Evolutionary conservation across 2,888 invertebrate species (phyloP), one percentile per base, ranked within the genome.

Genomic region (Tiliacea citrago): DNA sequence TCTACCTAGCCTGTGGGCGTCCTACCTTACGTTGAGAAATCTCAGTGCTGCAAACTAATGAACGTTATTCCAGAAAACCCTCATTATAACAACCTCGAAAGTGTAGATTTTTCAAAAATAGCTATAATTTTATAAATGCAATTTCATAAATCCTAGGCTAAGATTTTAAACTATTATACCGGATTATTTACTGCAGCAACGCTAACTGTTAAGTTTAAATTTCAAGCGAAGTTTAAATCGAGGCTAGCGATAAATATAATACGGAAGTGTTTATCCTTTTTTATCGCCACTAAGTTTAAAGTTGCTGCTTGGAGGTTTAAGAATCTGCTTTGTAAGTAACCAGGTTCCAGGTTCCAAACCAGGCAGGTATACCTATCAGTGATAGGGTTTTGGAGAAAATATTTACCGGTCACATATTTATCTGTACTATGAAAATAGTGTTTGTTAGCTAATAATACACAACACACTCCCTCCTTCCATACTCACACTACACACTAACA

Each of bases 191-290:
- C 75, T 55, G 69, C 51, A 61, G 18, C 62, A 55, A 58, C 55
- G 75, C 83, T 68, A 66, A 62, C 68, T 66, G 47, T 49, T 51
- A 82, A 81, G 82, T 81, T 79, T 68, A 51, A 80, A 71, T 79
- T 71, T 71, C 35, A 47, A 58, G 71, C 57, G 35, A 82, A 75
- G 71, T 82, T 79, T 79, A 62, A 79, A 66, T 62, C 68, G 82
- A 35, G 53, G 75, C 49, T n/a, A 47, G 68, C 65, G 75, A 68
- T 79, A 72, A 82, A 75, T 75, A 75, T 83, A 79, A 66, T 49
- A 29, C 10, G 53, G 58, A 60, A 51, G 61, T 71, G 24, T 69
- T 74, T 24, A 35, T n/a, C 18, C 7, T 16, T 67, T 78, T 68
- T 74, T 65, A 24, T 65, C 68, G 42, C 18, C 2, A 3, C 67